Conservation (phyloP, 1,140 invertebrate species). For the Drosophila tsacasi region DNA sequence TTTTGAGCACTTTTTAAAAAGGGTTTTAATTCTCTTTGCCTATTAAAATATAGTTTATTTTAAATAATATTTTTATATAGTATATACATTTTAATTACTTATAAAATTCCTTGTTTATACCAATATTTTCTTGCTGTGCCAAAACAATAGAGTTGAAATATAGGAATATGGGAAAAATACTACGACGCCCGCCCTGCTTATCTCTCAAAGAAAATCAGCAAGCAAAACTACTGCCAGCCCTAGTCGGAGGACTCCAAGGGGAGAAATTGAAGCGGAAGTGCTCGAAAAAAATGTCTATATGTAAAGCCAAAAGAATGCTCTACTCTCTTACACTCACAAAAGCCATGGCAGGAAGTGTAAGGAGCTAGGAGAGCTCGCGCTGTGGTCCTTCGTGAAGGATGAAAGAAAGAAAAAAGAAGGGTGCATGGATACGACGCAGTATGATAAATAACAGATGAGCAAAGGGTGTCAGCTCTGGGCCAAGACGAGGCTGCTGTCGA, state of each 20-base stretch:
- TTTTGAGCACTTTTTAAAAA: neutral
- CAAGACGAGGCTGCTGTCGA: slow-evolving; percentile 6
- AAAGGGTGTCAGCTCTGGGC: slow-evolving; percentile 62
- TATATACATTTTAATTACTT: no score
- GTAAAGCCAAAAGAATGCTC: slow-evolving; percentile 36
- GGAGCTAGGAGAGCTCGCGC: slow-evolving; percentile 19
- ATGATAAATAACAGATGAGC: slow-evolving; percentile 82
- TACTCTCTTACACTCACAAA: slow-evolving; percentile 29
- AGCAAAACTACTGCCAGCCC: slow-evolving; percentile 20
- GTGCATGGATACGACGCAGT: slow-evolving; percentile 35
- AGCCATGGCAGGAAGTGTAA: slow-evolving; percentile 18
- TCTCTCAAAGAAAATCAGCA: slow-evolving; percentile 62
- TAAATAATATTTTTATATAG: no score
- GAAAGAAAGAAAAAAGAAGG: neutral
- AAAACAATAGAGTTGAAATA: slow-evolving; percentile 11
- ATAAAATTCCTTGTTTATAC: no score
- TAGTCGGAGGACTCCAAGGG: slow-evolving; percentile 14
- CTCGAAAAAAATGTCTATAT: slow-evolving; percentile 34
- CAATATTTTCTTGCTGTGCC: neutral
- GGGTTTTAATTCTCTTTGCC: no score
- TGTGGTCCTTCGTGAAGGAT: slow-evolving; percentile 23
- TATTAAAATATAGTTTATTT: no score
- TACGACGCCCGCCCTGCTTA: slow-evolving; percentile 51
- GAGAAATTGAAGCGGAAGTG: slow-evolving; percentile 60
- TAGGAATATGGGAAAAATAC: slow-evolving; percentile 18